Evolutionary conservation across 2,888 invertebrate genomes (phyloP), one percentile per base, ranked within the genome.

Genomic region (Caenorhabditis virilis): DNA sequence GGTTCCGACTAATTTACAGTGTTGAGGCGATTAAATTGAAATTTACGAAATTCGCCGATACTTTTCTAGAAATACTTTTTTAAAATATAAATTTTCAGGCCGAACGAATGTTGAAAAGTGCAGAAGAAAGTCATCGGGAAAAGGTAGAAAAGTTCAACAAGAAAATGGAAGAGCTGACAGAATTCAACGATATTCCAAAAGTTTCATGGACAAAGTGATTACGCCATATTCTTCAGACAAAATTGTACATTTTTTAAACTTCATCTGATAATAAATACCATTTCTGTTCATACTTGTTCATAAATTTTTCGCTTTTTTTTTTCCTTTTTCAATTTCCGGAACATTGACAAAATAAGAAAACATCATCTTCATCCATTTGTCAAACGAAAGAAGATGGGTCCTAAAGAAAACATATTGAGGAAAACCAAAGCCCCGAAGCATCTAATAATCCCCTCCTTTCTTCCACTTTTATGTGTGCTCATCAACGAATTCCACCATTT

Each of bases 121-220:
- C 80, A 0, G 77, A 73, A 23, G 74, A 76, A 23, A 75, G 76
- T 33, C 81, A 81, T 62, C 72, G 78, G 22, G 80, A 81, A 56
- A 76, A 77, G 41, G 79, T 82, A 30, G 82, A 81, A 46, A 60
- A 77, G 53, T 82, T 82, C 72, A 82, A 81, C 69, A 76, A 78
- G 61, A 78, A 84, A 42, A 77, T 84, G 78, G 76, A 74, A 46
- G 77, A 78, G 20, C 62, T 83, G 57, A 78, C 82, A 16, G 83
- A 83, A 52, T 83, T 83, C 74, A 83, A 83, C 71, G 83, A 83
- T 62, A 80, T 84, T 55, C 83, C 81, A 35, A 84, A 84, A 60
- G 82, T 84, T 6, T 83, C 82, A 41, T 82, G 82, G 83, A 82
- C 82, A 20, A 83, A 82, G 55, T 83, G 70, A 78, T 23, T n/a